Evolutionary conservation across 2,113 vertebrate species (phyloP).

Genomic region (Toxotes jaculatrix): DNA sequence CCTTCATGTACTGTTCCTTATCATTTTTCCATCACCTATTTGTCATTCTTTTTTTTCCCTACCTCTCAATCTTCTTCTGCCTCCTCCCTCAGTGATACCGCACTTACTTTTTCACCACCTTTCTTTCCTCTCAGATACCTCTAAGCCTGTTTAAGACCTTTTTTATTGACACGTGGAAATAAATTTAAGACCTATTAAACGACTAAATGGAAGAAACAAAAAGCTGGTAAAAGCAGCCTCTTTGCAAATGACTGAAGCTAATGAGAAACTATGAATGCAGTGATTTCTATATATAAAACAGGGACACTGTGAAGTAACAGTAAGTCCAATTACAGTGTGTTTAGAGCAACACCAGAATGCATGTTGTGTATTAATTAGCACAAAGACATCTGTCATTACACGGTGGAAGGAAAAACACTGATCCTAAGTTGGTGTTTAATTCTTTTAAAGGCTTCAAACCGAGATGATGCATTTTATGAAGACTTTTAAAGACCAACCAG

Average conservation of each 20-base stretch:
- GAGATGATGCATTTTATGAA: background rate
- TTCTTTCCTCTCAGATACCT: background rate
- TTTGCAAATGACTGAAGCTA: conserved; percentile 5
- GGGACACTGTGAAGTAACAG: conserved; percentile 10
- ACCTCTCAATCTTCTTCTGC: background rate
- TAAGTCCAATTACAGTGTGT: conserved; percentile 11
- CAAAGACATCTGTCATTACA: background rate
- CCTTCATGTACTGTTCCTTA: background rate
- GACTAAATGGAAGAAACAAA: background rate
- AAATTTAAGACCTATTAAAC: conserved; percentile 17
- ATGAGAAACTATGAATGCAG: conserved; percentile 1
- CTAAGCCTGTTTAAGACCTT: background rate
- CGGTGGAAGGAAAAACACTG: background rate
- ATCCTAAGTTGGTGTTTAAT: background rate
- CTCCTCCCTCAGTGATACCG: background rate
- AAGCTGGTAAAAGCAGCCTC: background rate
- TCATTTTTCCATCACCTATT: background rate
- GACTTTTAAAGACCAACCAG: background rate
- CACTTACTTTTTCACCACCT: background rate
- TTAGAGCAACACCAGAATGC: conserved; percentile 4
- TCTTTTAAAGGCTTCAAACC: background rate
- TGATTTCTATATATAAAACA: background rate
- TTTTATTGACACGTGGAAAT: conserved; percentile 37
- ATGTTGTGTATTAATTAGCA: background rate
- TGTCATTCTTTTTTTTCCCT: background rate